These are phyloP conservation scores for Cynaeus angustus DNA, from an alignment of 2,888 invertebrate genomes.

Conservation along the genomic window DNA sequence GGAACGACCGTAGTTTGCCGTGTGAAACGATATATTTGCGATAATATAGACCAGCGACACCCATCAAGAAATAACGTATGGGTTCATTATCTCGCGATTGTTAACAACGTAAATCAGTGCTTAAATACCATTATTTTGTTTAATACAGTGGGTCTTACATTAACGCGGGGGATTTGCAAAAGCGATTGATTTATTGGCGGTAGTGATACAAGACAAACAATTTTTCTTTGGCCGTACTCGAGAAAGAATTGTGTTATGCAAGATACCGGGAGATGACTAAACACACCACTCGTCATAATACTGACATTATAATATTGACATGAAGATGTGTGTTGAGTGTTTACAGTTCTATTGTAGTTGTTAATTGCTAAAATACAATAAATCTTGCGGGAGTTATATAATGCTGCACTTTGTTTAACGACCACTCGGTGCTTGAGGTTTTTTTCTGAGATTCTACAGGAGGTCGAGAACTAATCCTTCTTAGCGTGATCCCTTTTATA, in stretches of 20 bases:
- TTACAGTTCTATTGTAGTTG: slow-evolving; percentile 43
- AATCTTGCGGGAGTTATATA: slow-evolving; percentile 34
- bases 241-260: slow-evolving; percentile 34
- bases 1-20: slow-evolving; percentile 7
- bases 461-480: slow-evolving; percentile 44
- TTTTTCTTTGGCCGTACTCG: not conserved
- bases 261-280: slow-evolving; percentile 27
- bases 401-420: slow-evolving; percentile 30
- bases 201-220: slow-evolving; percentile 13
- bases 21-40: slow-evolving; percentile 10
- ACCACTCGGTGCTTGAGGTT: slow-evolving; percentile 13
- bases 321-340: slow-evolving; percentile 42
- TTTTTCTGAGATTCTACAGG: slow-evolving; percentile 19
- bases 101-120: slow-evolving; percentile 3
- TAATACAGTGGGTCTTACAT: not conserved
- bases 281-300: slow-evolving; percentile 34
- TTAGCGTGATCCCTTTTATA: slow-evolving; percentile 49
- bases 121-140: slow-evolving; percentile 5
- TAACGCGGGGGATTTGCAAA: slow-evolving; percentile 14
- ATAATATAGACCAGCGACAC: slow-evolving; percentile 8
- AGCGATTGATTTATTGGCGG: slow-evolving; percentile 20
- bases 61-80: slow-evolving; percentile 8
- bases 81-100: slow-evolving; percentile 21
- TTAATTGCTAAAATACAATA: slow-evolving; percentile 45
- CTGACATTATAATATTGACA: slow-evolving; percentile 45